Base-by-base conservation (phyloP, 2,113 vertebrate species). In the Oplegnathus fasciatus region DNA sequence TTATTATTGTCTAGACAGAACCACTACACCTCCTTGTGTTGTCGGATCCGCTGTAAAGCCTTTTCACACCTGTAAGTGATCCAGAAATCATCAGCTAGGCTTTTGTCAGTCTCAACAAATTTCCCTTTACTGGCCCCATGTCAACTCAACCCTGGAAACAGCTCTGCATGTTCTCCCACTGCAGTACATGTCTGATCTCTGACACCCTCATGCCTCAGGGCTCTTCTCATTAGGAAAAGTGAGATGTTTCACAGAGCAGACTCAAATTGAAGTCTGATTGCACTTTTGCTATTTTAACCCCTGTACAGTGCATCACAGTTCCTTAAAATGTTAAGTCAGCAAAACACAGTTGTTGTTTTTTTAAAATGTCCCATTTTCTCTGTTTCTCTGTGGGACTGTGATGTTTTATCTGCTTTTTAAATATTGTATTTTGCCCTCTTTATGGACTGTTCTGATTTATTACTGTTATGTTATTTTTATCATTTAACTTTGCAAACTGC, bases 191-290 rank as follows among this genome's bases (percentile, higher is more conserved):
- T 66, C 22, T 46, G 42, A 28, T 28, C 13, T 26, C n/a, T 46
- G 22, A 15, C 50, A n/a, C 10, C 13, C 30, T 3, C n/a, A 46
- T 11, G 22, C 50, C 28, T 52, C 67, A 52, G 9, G 67, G 48
- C 10, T 74, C 26, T 17, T 30, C 18, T 60, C 10, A 9, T 34
- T 3, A 50, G 42, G 37, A 42, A 20, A 55, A 26, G 34, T 44
- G 3, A 3, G 17, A 14, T 8, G 26, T 60, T n/a, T 34, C 57
- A 18, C 22, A 0, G 40, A 4, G 15, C 22, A 34, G 10, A 34
- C 73, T 34, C 22, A 17, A 34, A 62, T 75, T 48, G 30, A 75
- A 61, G 37, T 46, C 40, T 74, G n/a, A 75, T 62, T 64, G 28
- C 30, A 37, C 30, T 65, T 54, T 9, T 66, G 48, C 48, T 65